Conservation (phyloP, 2,113 vertebrate genomes). For the Polyodon spathula region DNA sequence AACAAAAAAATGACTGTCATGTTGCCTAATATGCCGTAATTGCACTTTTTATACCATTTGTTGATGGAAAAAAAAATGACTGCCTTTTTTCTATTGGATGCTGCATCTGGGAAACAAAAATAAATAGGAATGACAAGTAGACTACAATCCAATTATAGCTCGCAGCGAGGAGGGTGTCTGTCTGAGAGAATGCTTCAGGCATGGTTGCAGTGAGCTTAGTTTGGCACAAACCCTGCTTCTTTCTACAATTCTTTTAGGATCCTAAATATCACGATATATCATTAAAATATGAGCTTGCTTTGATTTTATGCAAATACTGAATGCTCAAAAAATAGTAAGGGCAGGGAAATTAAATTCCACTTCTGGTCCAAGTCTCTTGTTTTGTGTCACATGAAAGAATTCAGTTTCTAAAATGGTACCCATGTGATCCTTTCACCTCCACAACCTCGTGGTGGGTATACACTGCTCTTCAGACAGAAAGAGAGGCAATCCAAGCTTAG, state of each 20-base stretch:
- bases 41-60: no score
- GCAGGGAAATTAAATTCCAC: background rate
- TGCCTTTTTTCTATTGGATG: slow-evolving; percentile 13
- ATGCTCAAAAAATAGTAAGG: no score
- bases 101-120: slow-evolving; percentile 8
- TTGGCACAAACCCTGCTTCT: background rate
- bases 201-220: background rate
- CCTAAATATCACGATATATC: no score
- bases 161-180: no score
- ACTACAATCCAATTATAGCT: no score
- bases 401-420: background rate
- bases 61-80: background rate
- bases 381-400: slow-evolving; percentile 1
- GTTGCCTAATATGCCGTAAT: no score
- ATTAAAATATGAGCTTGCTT: no score
- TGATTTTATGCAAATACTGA: no score
- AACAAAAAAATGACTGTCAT: no score
- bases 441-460: background rate
- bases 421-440: background rate
- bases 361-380: background rate
- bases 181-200: background rate
- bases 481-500: background rate
- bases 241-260: no score
- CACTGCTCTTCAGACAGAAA: background rate
- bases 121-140: background rate